Evolutionary conservation across 2,797 vertebrate species (phyloP).

Genomic region (Furcifer pardalis): DNA sequence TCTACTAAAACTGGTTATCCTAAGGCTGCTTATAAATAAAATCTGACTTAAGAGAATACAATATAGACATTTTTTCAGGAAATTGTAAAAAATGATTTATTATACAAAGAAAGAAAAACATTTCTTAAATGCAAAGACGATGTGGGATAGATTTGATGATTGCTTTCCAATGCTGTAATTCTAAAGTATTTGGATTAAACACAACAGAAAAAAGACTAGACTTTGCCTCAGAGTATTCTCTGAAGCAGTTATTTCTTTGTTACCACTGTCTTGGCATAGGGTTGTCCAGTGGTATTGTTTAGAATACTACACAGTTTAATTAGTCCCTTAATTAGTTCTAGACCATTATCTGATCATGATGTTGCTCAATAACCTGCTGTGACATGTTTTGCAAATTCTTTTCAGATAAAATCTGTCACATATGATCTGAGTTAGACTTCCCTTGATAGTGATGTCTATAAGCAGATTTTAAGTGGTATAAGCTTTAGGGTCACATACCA

Average conservation of each 20-base stretch:
- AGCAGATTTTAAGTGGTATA: neutral
- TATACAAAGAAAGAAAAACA: neutral
- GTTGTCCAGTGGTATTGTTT: neutral
- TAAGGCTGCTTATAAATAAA: conserved; percentile 9
- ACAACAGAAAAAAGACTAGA: neutral
- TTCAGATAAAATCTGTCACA: conserved; percentile 4
- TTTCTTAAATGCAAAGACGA: neutral
- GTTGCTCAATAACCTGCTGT: neutral
- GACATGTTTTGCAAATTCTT: neutral
- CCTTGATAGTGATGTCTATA: neutral
- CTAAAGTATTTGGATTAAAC: neutral
- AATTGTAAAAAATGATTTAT: conserved; percentile 10
- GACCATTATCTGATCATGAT: neutral
- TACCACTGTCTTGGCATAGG: neutral
- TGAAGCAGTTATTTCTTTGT: neutral
- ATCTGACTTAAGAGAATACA: neutral
- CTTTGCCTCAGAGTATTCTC: neutral
- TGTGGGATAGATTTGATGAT: neutral
- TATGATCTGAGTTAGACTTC: neutral
- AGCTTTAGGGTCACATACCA: neutral
- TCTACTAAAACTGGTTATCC: neutral
- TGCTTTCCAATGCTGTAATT: too few species aligned
- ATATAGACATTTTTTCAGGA: neutral
- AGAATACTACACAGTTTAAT: neutral
- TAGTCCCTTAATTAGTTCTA: neutral